phyloP scores from a whole-genome alignment of 2,797 vertebrate genomes.

The Borostomias antarcticus region DNA sequence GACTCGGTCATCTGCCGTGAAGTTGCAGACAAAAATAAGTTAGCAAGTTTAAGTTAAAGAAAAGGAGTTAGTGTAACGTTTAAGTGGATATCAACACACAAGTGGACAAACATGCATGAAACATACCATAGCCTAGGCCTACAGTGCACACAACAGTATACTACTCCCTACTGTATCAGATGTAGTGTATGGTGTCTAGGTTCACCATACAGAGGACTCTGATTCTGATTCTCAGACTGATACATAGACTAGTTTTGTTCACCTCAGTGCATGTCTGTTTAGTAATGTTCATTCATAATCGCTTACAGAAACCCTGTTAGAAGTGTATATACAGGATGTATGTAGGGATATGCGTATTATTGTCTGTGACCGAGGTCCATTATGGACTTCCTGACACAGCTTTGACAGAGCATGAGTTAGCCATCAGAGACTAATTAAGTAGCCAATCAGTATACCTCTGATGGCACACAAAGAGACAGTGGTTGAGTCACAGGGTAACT shows the following conservation, averaged over 20 bases:
- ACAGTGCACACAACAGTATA: constrained; percentile 15
- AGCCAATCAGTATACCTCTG: too few relatives aligned
- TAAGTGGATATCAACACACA: constrained; percentile 18
- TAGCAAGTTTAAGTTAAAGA: too few relatives aligned
- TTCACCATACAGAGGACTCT: neutral
- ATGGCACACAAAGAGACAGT: too few relatives aligned
- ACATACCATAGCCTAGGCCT: constrained; percentile 16
- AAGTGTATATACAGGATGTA: too few relatives aligned
- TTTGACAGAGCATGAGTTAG: neutral
- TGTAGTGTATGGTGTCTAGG: neutral
- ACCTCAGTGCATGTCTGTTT: too few relatives aligned
- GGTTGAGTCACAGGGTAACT: too few relatives aligned
- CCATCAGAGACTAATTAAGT: too few relatives aligned
- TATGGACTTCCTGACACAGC: neutral
- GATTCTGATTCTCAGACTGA: constrained; percentile 17
- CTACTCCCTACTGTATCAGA: constrained; percentile 33
- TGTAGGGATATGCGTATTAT: too few relatives aligned
- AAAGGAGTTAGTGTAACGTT: constrained; percentile 25
- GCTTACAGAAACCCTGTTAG: too few relatives aligned
- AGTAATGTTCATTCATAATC: too few relatives aligned
- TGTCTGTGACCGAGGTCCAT: too few relatives aligned
- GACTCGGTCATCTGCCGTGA: neutral
- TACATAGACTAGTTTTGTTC: constrained; percentile 28
- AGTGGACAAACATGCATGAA: neutral
- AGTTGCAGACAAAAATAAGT: constrained; percentile 73